phyloP scores from a whole-genome alignment of 1,140 invertebrate species.

The Varroa destructor region DNA sequence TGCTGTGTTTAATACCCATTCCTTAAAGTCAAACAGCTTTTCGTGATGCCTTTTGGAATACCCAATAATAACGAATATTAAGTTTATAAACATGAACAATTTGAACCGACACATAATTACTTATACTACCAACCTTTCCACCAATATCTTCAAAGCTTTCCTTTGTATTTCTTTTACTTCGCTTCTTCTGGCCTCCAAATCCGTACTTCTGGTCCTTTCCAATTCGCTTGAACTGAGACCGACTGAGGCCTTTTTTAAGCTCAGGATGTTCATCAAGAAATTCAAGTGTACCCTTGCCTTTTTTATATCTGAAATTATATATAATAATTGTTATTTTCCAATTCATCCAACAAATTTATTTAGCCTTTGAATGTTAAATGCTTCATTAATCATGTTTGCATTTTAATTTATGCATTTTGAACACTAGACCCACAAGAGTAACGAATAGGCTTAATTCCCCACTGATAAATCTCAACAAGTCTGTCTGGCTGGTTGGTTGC shows the following conservation, averaged over 20 bases:
- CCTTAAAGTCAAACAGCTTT: too few species aligned
- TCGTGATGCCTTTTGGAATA: too few species aligned
- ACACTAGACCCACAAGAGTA: too few species aligned
- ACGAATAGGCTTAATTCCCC: too few species aligned
- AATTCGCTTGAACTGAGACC: slow-evolving; percentile 41
- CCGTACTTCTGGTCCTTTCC: slow-evolving; percentile 77
- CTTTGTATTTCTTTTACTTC: slow-evolving; percentile 71
- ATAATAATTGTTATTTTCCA: slow-evolving; percentile 40
- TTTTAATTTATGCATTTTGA: too few species aligned
- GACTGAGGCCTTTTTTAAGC: neutral
- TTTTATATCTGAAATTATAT: slow-evolving; percentile 33
- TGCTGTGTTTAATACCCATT: too few species aligned
- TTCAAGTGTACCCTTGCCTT: slow-evolving; percentile 38
- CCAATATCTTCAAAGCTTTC: slow-evolving; percentile 46
- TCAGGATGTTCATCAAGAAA: slow-evolving; percentile 24
- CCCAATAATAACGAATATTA: too few species aligned
- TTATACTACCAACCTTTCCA: slow-evolving; percentile 28
- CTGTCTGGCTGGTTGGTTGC: too few species aligned
- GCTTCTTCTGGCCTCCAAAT: slow-evolving; percentile 86
- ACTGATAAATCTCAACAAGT: too few species aligned
- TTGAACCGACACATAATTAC: too few species aligned
- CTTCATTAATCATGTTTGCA: slow-evolving; percentile 49
- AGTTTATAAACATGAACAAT: too few species aligned
- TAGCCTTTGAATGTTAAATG: slow-evolving; percentile 41
- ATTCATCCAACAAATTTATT: slow-evolving; percentile 36